phyloP scores from a whole-genome alignment of 2,113 vertebrate species.

The Redunca redunca region DNA sequence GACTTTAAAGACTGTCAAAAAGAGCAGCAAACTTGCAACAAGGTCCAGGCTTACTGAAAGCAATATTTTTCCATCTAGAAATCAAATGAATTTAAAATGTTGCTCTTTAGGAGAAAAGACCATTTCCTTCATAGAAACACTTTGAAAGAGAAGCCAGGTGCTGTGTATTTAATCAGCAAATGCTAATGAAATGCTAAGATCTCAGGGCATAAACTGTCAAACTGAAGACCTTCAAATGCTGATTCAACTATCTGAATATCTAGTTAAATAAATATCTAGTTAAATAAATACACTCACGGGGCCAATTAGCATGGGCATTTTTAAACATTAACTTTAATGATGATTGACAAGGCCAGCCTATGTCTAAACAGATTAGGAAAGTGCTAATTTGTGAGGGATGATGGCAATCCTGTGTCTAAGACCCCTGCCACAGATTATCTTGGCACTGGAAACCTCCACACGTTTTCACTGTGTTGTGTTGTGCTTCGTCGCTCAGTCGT shows the following conservation, averaged over 20 bases:
- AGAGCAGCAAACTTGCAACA: slow-evolving; percentile 51
- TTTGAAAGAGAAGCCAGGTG: slow-evolving; percentile 43
- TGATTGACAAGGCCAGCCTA: not conserved
- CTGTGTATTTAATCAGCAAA: slow-evolving; percentile 1
- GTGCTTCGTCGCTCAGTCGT: not conserved
- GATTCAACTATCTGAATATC: not conserved
- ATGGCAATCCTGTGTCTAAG: not conserved
- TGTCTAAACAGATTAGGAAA: not conserved
- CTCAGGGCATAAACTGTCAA: not conserved
- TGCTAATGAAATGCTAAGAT: slow-evolving; percentile 32
- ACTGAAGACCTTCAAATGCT: not conserved
- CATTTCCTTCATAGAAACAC: not conserved
- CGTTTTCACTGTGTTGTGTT: not conserved
- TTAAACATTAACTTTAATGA: slow-evolving; percentile 5
- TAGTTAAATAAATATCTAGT: not conserved
- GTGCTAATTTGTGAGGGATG: not conserved
- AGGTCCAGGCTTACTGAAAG: slow-evolving; percentile 35
- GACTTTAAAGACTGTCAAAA: slow-evolving; percentile 55
- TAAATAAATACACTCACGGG: not conserved
- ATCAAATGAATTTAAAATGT: slow-evolving; percentile 60
- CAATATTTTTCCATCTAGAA: slow-evolving; percentile 49
- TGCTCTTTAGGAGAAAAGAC: slow-evolving; percentile 33
- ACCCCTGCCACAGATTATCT: not conserved
- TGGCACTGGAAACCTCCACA: not conserved
- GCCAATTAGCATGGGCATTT: not conserved